phyloP scores from a whole-genome alignment of 2,888 invertebrate species.

The Rhagonycha fulva region DNA sequence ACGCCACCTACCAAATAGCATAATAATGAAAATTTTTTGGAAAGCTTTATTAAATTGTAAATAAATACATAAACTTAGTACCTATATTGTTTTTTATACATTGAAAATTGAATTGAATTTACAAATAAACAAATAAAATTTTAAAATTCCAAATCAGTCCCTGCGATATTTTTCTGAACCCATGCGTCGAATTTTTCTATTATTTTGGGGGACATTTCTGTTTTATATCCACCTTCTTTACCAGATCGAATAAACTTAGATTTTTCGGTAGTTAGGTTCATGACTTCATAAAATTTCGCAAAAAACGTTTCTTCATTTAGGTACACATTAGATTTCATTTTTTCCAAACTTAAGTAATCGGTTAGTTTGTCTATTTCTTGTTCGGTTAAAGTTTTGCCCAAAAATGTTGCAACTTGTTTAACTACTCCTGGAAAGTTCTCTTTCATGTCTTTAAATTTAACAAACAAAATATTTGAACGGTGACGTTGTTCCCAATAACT shows the following conservation, averaged over 20 bases:
- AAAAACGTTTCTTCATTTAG: constrained; percentile 57
- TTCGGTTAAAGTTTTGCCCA: constrained; percentile 53
- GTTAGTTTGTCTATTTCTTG: constrained; percentile 62
- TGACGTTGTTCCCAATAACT: constrained; percentile 69
- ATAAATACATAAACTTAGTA: too few species aligned
- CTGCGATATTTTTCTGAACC: neutral
- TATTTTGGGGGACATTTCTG: neutral
- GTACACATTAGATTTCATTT: constrained; percentile 63
- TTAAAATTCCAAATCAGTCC: neutral
- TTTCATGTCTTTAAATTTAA: constrained; percentile 76
- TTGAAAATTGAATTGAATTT: too few species aligned
- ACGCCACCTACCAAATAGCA: too few species aligned
- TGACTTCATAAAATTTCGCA: neutral
- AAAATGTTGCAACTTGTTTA: constrained; percentile 35
- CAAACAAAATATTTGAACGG: constrained; percentile 67
- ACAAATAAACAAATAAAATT: too few species aligned
- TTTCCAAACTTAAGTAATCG: constrained; percentile 46
- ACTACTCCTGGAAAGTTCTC: constrained; percentile 45
- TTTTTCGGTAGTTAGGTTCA: constrained; percentile 38
- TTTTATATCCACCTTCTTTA: constrained; percentile 2
- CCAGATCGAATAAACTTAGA: neutral
- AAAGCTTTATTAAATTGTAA: too few species aligned
- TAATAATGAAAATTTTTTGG: too few species aligned
- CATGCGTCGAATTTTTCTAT: neutral
- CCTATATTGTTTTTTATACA: too few species aligned